Conservation (phyloP, 2,113 vertebrate genomes). For the Haemorhous mexicanus region DNA sequence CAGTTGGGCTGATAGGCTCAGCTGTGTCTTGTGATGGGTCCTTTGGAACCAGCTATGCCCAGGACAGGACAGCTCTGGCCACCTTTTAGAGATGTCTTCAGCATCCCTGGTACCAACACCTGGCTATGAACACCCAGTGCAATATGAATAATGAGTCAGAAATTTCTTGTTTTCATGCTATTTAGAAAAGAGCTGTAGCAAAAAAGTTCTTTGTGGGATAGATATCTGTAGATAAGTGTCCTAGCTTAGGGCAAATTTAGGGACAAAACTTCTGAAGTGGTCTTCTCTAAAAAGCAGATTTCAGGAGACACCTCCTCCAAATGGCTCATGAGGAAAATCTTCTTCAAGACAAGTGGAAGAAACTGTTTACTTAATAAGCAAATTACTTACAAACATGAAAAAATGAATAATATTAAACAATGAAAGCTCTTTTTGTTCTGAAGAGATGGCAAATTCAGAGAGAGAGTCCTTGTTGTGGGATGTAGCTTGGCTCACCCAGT, state of each 20-base stretch:
- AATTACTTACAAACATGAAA: neutral
- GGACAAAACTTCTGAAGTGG: neutral
- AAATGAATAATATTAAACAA: neutral
- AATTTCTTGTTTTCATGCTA: neutral
- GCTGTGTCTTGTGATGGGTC: neutral
- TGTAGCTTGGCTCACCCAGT: rapidly evolving
- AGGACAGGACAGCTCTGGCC: neutral
- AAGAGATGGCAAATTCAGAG: neutral
- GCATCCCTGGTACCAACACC: neutral
- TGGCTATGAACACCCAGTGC: neutral
- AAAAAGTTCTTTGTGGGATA: neutral
- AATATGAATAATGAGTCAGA: neutral
- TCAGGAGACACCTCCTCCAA: rapidly evolving
- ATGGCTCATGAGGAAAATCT: neutral
- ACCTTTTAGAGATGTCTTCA: neutral
- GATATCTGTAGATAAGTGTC: neutral
- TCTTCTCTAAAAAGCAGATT: neutral
- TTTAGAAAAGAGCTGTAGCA: neutral
- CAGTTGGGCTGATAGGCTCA: neutral
- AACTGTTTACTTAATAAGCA: neutral
- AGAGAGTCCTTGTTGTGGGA: neutral
- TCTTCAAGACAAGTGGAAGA: neutral
- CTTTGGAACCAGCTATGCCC: neutral
- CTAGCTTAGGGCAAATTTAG: neutral
- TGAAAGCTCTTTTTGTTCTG: neutral